Evolutionary conservation across 2,888 invertebrate species (phyloP).

Genomic region (Harpagoxenus sublaevis): DNA sequence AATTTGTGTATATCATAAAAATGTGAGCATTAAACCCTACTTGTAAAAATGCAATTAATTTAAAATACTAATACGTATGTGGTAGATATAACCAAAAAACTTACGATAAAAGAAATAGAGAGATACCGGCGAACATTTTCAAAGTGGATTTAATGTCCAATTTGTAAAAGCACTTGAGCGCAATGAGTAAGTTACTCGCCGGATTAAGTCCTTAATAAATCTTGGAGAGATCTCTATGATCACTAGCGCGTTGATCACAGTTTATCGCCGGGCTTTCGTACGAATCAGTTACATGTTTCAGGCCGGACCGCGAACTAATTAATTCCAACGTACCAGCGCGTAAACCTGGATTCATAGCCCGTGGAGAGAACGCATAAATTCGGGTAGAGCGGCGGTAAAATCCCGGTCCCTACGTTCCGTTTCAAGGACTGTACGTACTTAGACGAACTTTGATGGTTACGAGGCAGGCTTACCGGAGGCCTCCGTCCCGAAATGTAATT

Average conservation of each 20-base stretch:
- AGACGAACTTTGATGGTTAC: slow-evolving; percentile 70
- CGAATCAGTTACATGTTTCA: slow-evolving; percentile 52
- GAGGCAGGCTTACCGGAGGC: slow-evolving; percentile 40
- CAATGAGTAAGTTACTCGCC: slow-evolving; percentile 24
- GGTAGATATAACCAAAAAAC: background rate
- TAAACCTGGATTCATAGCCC: slow-evolving; percentile 57
- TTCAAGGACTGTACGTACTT: slow-evolving; percentile 62
- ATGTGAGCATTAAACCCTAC: background rate
- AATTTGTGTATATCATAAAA: background rate
- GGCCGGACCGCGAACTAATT: slow-evolving; percentile 57
- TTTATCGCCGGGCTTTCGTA: slow-evolving; percentile 46
- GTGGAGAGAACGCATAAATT: slow-evolving; percentile 61
- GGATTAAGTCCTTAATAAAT: slow-evolving; percentile 26
- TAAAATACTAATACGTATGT: background rate
- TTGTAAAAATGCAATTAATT: background rate
- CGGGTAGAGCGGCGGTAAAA: slow-evolving; percentile 49
- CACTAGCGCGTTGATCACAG: slow-evolving; percentile 38
- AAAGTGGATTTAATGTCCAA: background rate
- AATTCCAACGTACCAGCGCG: slow-evolving; percentile 61
- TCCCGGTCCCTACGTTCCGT: slow-evolving; percentile 43
- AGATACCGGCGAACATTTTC: background rate
- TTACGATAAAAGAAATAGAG: background rate
- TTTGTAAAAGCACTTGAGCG: background rate
- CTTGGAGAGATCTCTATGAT: slow-evolving; percentile 35
- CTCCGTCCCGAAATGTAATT: slow-evolving; percentile 62